A percentile compares a stretch with the other conserved stretches of the same genome.
These are phyloP conservation scores for Acleris literana DNA, from an alignment of 2,888 invertebrate species.

Conservation along the genomic window DNA sequence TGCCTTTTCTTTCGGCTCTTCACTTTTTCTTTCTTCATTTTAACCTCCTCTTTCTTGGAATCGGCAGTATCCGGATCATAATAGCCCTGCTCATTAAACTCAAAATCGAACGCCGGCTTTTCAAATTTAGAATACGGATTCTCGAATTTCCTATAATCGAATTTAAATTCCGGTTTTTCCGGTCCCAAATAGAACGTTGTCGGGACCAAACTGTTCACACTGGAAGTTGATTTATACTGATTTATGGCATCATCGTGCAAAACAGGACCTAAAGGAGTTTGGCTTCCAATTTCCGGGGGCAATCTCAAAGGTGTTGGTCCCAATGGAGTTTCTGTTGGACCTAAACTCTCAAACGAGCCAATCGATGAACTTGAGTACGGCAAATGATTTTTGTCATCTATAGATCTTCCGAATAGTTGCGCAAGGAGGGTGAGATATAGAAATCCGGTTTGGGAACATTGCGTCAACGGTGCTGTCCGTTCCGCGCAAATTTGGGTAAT, in stretches of 20 bases:
- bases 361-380: conserved; percentile 14
- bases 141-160: conserved; percentile 40
- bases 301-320: conserved; percentile 40
- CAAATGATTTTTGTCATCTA: conserved; percentile 56
- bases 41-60: conserved; percentile 48
- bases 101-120: conserved; percentile 40
- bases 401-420: conserved; percentile 82
- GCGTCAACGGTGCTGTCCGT: conserved; percentile 78
- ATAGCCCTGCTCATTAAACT: conserved; percentile 47
- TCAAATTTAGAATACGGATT: conserved; percentile 43
- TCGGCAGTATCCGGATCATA: conserved; percentile 54
- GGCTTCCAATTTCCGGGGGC: conserved; percentile 33
- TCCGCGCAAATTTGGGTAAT: conserved; percentile 80
- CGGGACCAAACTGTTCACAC: conserved; percentile 50
- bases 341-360: conserved; percentile 29
- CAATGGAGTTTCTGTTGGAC: conserved; percentile 36
- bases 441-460: conserved; percentile 83
- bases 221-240: conserved; percentile 41
- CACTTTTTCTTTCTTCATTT: conserved; percentile 42
- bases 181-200: conserved; percentile 41
- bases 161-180: conserved; percentile 48
- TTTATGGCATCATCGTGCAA: conserved; percentile 45
- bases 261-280: conserved; percentile 41
- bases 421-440: conserved; percentile 84
- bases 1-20: conserved; percentile 56